Evolutionary conservation across 2,888 invertebrate species (phyloP), one percentile per base, ranked within the genome.

Genomic region (Julus scandinavius): DNA sequence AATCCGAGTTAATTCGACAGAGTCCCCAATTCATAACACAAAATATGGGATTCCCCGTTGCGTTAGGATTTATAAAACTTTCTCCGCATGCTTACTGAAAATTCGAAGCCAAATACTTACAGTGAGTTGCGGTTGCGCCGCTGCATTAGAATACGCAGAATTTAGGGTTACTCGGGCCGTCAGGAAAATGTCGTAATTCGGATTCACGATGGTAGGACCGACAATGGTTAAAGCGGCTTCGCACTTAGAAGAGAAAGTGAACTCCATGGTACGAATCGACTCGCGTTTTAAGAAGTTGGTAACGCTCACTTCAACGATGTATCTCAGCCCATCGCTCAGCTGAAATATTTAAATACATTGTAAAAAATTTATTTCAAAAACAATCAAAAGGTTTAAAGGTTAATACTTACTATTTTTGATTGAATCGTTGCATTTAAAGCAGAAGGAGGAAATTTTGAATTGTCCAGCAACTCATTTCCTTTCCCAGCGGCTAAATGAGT

Each of bases 181-280:
- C 17, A 87, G 41, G 20, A 41, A 6, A n/a, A 72, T 40, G 20
- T 87, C 87, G n/a, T 80, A n/a, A 9, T 87, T 80, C 20, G 87
- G 87, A 80, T 87, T 40, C 1, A 41, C 63, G 17, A n/a, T 80
- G 17, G 72, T 3, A 11, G 40, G 45, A 1, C 87, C 87, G 9
- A 20, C 41, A n/a, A 87, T 87, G 41, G 7, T 80, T 5, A 72
- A 40, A 11, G 29, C 15, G 15, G n/a, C 13, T 11, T 7, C n/a
- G 15, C 50, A 49, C 29, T 20, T 7, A 3, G 17, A 11, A 2
- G 9, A 11, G 29, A 13, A 85, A 45, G n/a, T 13, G 45, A 85
- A 85, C 1, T 85, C 29, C n/a, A 29, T 4, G 5, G 29, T 20
- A 29, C 50, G 85, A 29, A 45, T 3, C 11, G n/a, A 5, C 5